Conservation (phyloP, 30 jellyfish, hydroid and myxozoan genomes). For the Cassiopea andromeda region DNA sequence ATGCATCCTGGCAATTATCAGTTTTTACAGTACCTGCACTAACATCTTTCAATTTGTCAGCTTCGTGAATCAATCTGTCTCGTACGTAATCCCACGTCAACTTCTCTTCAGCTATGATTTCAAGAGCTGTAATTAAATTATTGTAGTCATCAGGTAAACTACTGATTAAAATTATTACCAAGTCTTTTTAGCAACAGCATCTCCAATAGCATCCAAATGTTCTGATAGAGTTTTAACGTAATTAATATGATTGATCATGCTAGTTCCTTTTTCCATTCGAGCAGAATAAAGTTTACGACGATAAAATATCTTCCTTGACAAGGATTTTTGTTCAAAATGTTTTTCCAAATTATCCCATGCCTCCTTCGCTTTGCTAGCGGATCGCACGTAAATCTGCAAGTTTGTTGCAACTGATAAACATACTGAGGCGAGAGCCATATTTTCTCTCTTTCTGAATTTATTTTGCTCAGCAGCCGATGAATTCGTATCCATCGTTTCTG, state of each 20-base stretch:
- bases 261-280: slow-evolving; percentile 40
- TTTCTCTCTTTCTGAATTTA: slow-evolving; percentile 21
- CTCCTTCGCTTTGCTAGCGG: slow-evolving; percentile 41
- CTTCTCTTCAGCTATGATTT: slow-evolving; percentile 53
- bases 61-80: slow-evolving; percentile 25
- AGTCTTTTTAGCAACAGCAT: slow-evolving; percentile 39
- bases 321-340: slow-evolving; percentile 53
- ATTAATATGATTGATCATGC: slow-evolving; percentile 48
- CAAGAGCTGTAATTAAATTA: slow-evolving; percentile 51
- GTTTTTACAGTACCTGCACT: background rate
- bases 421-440: slow-evolving; percentile 52
- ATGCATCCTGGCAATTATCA: background rate
- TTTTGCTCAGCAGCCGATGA: slow-evolving; percentile 29
- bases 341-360: slow-evolving; percentile 56
- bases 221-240: slow-evolving; percentile 41
- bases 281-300: slow-evolving; percentile 51
- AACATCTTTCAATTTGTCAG: slow-evolving; percentile 23
- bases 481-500: slow-evolving; percentile 40
- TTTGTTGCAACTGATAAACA: slow-evolving; percentile 48
- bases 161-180: slow-evolving; percentile 39
- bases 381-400: slow-evolving; percentile 56
- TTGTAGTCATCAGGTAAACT: slow-evolving; percentile 74
- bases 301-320: slow-evolving; percentile 22
- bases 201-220: slow-evolving; percentile 61
- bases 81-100: slow-evolving; percentile 58